These are phyloP conservation scores for Pachypanchax playfairii DNA, from an alignment of 2,113 vertebrate species.

Conservation along the genomic window DNA sequence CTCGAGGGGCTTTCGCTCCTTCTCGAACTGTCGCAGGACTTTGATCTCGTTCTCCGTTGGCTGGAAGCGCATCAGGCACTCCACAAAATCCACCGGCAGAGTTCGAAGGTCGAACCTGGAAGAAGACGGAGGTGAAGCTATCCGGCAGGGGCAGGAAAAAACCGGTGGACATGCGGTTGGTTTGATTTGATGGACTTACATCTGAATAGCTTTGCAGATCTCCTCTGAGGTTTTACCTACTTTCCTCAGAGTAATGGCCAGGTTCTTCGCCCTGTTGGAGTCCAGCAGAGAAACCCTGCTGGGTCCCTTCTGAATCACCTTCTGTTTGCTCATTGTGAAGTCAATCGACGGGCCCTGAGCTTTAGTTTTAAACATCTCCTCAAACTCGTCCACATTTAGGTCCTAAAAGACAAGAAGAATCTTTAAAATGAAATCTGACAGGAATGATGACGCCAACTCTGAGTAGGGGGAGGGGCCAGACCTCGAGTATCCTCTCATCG, in stretches of 20 bases:
- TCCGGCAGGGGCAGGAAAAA: background rate
- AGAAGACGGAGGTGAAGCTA: background rate
- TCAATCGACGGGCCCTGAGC: conserved; percentile 91
- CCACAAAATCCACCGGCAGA: conserved; percentile 91
- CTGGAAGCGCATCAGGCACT: conserved; percentile 94
- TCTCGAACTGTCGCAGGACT: conserved; percentile 89
- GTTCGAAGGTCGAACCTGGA: conserved; percentile 89
- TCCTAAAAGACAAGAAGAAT: conserved; percentile 76
- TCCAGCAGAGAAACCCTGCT: conserved; percentile 92
- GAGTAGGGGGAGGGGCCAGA: conserved; percentile 47
- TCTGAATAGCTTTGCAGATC: conserved; percentile 94
- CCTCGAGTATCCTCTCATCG: conserved; percentile 94
- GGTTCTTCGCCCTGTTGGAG: conserved; percentile 96
- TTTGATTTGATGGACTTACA: conserved; percentile 71
- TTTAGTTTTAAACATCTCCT: conserved; percentile 98
- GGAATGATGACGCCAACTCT: background rate
- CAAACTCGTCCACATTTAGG: conserved; percentile 93
- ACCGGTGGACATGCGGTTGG: background rate
- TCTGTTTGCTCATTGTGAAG: conserved; percentile 85
- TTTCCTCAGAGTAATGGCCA: conserved; percentile 96
- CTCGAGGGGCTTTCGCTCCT: conserved; percentile 88
- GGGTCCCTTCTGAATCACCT: conserved; percentile 86
- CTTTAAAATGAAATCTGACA: background rate
- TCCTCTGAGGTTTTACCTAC: conserved; percentile 90
- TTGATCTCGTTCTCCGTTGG: conserved; percentile 90